These are phyloP conservation scores for Mechanitis mazaeus DNA, from an alignment of 2,888 invertebrate genomes.

Conservation along the genomic window DNA sequence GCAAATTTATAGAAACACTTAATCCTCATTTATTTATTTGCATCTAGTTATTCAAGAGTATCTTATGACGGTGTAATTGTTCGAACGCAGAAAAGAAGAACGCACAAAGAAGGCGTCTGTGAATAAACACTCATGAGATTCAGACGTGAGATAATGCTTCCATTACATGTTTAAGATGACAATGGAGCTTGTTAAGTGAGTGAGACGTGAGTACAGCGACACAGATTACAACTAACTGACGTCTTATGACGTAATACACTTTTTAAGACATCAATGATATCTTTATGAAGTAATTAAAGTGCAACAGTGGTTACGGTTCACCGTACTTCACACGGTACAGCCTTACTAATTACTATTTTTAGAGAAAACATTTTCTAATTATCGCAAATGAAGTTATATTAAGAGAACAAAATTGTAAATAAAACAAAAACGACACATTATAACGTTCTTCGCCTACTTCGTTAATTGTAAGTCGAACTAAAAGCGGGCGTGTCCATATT, in stretches of 20 bases:
- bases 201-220: slow-evolving; percentile 36
- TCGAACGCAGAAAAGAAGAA: slow-evolving; percentile 26
- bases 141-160: slow-evolving; percentile 37
- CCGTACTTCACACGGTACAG: slow-evolving; percentile 16
- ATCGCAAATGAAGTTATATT: no score
- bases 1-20: no score
- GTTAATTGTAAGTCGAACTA: background rate
- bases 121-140: slow-evolving; percentile 29
- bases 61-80: slow-evolving; percentile 36
- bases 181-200: slow-evolving; percentile 38
- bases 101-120: no score
- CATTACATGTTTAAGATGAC: slow-evolving; percentile 38
- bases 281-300: slow-evolving; percentile 20
- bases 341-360: no score
- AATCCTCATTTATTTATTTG: no score
- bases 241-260: slow-evolving; percentile 38
- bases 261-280: slow-evolving; percentile 23
- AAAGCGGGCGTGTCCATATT: background rate
- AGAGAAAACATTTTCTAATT: no score
- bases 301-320: slow-evolving; percentile 13
- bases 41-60: slow-evolving; percentile 1
- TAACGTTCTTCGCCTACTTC: no score
- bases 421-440: no score
- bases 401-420: no score
- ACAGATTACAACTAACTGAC: slow-evolving; percentile 40